Base-by-base conservation (phyloP, 2,888 invertebrate species). In the Lasioglossum oenotherae region DNA sequence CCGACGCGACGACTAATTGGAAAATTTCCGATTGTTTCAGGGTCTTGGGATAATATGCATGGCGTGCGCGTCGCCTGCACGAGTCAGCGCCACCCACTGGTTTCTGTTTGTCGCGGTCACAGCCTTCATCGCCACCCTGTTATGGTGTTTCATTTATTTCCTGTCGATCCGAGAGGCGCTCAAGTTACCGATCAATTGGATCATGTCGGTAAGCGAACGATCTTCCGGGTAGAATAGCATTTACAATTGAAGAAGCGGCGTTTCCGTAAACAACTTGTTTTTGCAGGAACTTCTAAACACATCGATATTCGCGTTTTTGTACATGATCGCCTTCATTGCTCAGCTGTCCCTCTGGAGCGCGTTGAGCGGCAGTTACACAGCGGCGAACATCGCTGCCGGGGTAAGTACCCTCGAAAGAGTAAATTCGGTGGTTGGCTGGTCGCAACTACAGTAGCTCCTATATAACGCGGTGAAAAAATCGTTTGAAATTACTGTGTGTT, bases 41-140 rank as follows among this genome's bases (percentile, higher is more conserved):
- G 91, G 97, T 76, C 94, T 98, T 87, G 98, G 98, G 86, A 98
- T 98, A 86, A 96, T 98, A 92, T 98, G 98, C 93, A 98, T 98
- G 98, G 96, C 97, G 23, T 96, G 97, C 88, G 98, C 97, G 3
- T 97, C 98, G 4, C 98, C 98, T 10, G 97, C 97, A 0, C 95
- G 94, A 90, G 88, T 95, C 71, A 93, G 95, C 35, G 97, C 96
- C 75, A 97, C 98, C 19, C 97, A 97, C 90, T 98, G 98, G 96
- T 99, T 98, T 96, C 96, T 98, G 84, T 98, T 98, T 94, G 98
- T 98, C 78, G 98, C 97, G 31, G 97, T 98, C 86, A 96, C 97
- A 87, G 97, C 97, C 88, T 98, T 98, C 96, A 98, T 98, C 93
- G 96, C 97, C 75, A 98, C 98, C 0, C 95, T 98, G 77, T 96